Conservation (phyloP, 2,888 invertebrate genomes). For the Automeris io region DNA sequence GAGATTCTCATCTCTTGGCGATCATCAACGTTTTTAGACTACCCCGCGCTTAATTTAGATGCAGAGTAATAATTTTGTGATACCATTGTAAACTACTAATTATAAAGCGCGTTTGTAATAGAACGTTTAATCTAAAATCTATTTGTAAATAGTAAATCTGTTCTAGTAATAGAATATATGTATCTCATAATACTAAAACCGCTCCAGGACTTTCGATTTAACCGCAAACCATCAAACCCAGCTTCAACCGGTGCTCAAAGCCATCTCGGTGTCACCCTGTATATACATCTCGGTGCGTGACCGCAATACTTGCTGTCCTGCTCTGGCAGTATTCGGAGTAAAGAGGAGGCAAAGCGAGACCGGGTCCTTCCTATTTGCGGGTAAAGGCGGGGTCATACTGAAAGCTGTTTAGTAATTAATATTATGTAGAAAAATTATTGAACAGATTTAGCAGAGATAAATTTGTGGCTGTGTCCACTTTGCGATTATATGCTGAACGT, state of each 20-base stretch:
- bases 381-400: constrained; percentile 1
- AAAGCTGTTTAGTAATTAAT: neutral
- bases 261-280: constrained; percentile 23
- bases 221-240: constrained; percentile 34
- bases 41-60: too few species aligned
- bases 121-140: too few species aligned
- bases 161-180: too few species aligned
- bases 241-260: constrained; percentile 24
- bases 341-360: constrained; percentile 4
- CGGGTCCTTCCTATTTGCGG: constrained; percentile 6
- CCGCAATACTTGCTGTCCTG: constrained; percentile 4
- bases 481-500: too few species aligned
- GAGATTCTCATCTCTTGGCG: too few species aligned
- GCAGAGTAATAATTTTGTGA: too few species aligned
- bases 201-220: constrained; percentile 12
- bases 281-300: constrained; percentile 6
- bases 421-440: neutral
- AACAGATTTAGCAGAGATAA: neutral
- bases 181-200: constrained; percentile 2
- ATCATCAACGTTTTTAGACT: too few species aligned
- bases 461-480: too few species aligned
- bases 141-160: too few species aligned
- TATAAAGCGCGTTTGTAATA: too few species aligned
- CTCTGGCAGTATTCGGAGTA: constrained; percentile 7
- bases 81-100: too few species aligned